These are phyloP conservation scores for Resseliella maxima DNA, from an alignment of 2,888 invertebrate species.

Conservation along the genomic window DNA sequence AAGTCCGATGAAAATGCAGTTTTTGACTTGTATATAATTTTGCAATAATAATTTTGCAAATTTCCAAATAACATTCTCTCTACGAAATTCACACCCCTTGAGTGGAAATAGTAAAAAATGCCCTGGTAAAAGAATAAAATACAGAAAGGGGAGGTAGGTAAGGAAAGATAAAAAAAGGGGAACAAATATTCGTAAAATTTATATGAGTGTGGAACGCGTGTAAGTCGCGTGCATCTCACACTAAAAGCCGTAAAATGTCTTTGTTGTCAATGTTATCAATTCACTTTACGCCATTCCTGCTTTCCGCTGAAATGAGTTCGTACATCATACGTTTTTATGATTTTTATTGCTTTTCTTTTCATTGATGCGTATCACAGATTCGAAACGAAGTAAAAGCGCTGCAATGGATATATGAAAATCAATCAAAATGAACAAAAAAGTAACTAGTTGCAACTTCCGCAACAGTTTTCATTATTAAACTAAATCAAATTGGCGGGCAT, in stretches of 20 bases:
- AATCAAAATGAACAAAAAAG: background rate
- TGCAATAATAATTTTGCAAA: too few relatives aligned
- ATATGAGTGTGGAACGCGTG: background rate
- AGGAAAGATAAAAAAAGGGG: background rate
- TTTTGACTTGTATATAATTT: too few relatives aligned
- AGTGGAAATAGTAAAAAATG: too few relatives aligned
- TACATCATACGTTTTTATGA: slow-evolving; percentile 36
- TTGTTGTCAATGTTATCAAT: slow-evolving; percentile 35
- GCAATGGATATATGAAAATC: background rate
- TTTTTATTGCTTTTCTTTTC: slow-evolving; percentile 16
- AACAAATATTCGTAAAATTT: background rate
- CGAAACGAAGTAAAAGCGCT: background rate
- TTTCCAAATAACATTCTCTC: too few relatives aligned
- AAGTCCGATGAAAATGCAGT: too few relatives aligned
- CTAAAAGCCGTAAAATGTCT: slow-evolving; percentile 30
- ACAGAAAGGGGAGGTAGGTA: background rate
- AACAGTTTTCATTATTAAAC: too few relatives aligned
- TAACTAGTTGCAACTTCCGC: background rate
- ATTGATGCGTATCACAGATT: background rate
- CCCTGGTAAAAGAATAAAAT: too few relatives aligned
- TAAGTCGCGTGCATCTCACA: slow-evolving; percentile 39
- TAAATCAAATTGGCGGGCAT: too few relatives aligned
- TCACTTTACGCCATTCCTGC: background rate
- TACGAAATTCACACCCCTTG: too few relatives aligned
- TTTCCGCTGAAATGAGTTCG: background rate